These are phyloP conservation scores for Aleiodes leptofemur DNA, from an alignment of 2,888 invertebrate genomes.

Conservation along the genomic window DNA sequence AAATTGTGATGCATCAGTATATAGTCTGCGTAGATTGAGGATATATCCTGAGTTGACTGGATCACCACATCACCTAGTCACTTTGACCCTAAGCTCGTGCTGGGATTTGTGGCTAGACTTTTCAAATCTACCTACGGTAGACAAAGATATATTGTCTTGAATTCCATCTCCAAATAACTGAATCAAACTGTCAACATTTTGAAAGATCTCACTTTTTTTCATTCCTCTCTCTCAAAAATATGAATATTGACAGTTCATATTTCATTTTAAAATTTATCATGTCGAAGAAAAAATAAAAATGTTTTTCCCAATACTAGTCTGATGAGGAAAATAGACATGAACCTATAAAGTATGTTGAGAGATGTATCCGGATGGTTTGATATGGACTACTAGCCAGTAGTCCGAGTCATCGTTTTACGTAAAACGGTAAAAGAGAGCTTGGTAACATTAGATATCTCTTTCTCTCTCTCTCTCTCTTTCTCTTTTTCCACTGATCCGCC, in stretches of 20 bases:
- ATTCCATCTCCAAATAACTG: constrained; percentile 26
- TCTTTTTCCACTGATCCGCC: constrained; percentile 59
- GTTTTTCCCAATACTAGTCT: background rate
- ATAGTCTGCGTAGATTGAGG: background rate
- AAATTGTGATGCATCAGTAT: background rate
- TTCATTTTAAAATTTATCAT: background rate
- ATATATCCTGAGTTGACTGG: background rate
- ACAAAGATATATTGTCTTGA: constrained; percentile 25
- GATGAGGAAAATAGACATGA: constrained; percentile 29
- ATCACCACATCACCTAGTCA: background rate
- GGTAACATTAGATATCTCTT: constrained; percentile 63
- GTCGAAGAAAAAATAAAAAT: background rate
- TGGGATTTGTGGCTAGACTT: constrained; percentile 24
- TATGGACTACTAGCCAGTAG: constrained; percentile 61
- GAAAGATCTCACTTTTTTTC: background rate
- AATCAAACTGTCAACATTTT: constrained; percentile 29
- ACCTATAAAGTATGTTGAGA: constrained; percentile 45
- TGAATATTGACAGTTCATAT: constrained; percentile 13
- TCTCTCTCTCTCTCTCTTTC: constrained; percentile 52
- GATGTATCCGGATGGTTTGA: constrained; percentile 52
- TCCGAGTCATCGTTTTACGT: constrained; percentile 33
- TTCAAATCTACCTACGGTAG: constrained; percentile 1
- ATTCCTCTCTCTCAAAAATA: background rate
- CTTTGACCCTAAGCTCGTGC: constrained; percentile 26
- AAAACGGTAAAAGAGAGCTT: constrained; percentile 42